These are phyloP conservation scores for Scarus forsteni DNA, from an alignment of 2,797 vertebrate species.

Conservation along the genomic window DNA sequence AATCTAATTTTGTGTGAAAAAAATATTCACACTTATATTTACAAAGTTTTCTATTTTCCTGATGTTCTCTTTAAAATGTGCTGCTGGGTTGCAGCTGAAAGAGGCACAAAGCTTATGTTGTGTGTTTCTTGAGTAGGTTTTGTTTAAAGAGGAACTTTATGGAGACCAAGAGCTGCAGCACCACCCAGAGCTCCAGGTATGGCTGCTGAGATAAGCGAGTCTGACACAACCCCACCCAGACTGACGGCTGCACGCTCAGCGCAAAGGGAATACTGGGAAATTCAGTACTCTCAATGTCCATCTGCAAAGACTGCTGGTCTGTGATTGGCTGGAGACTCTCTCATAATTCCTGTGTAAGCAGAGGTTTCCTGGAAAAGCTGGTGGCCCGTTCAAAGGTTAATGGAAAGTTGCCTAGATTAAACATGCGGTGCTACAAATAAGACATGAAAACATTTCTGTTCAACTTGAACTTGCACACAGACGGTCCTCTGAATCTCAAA, in stretches of 20 bases:
- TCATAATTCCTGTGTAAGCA: constrained; percentile 45
- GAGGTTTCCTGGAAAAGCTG: constrained; percentile 59
- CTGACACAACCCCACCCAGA: constrained; percentile 58
- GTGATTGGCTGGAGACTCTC: constrained; percentile 27
- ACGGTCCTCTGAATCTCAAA: constrained; percentile 35
- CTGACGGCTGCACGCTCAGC: constrained; percentile 23
- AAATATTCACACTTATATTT: too few species aligned
- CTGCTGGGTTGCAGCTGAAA: not conserved
- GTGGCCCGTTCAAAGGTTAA: constrained; percentile 38
- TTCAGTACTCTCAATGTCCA: constrained; percentile 1
- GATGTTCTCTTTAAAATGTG: too few species aligned
- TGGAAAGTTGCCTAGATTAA: constrained; percentile 44
- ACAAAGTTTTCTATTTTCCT: not conserved
- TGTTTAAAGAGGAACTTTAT: constrained; percentile 7
- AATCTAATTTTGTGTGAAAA: too few species aligned
- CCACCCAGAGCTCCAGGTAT: constrained; percentile 59
- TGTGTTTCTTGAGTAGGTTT: too few species aligned
- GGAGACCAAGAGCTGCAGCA: constrained; percentile 44
- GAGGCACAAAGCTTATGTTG: constrained; percentile 17
- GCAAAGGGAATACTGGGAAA: constrained; percentile 58
- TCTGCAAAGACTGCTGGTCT: constrained; percentile 10
- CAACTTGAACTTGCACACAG: constrained; percentile 27
- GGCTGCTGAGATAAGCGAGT: constrained; percentile 67
- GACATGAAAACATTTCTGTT: constrained; percentile 21
- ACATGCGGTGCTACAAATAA: constrained; percentile 32